Percentiles rank a stretch among this genome's conserved stretches.
These are phyloP conservation scores for Stylophora pistillata DNA, from an alignment of 64 coral and sea anemone species.

Conservation along the genomic window DNA sequence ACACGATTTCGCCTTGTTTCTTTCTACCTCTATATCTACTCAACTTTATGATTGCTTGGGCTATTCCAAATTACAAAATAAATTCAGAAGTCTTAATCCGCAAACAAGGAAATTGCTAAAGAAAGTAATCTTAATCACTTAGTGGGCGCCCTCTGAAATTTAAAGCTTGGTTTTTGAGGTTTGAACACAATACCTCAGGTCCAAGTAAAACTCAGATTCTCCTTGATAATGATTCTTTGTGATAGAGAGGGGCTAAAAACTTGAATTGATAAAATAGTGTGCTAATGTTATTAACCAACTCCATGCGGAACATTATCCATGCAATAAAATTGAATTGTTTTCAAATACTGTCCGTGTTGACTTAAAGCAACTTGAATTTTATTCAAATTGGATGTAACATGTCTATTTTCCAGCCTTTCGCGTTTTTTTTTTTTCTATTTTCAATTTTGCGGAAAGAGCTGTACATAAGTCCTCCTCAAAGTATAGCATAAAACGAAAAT, in stretches of 20 bases:
- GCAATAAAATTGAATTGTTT: slow-evolving; percentile 59
- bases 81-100: not conserved
- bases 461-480: not conserved
- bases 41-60: not conserved
- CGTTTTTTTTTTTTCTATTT: not conserved
- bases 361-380: slow-evolving; percentile 18
- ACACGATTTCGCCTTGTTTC: not conserved
- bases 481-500: not conserved
- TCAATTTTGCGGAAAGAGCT: not conserved
- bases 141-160: not conserved
- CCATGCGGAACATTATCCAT: slow-evolving; percentile 1
- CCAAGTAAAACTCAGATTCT: too few relatives aligned
- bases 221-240: not conserved
- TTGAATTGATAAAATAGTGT: slow-evolving; percentile 8
- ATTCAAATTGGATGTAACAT: not conserved
- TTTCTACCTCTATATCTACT: not conserved
- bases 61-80: not conserved
- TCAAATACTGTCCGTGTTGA: slow-evolving; percentile 12
- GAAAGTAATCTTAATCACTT: not conserved
- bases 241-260: not conserved
- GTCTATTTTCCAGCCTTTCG: not conserved
- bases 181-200: not conserved
- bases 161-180: not conserved
- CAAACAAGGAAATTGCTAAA: slow-evolving; percentile 9
- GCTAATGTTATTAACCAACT: slow-evolving; percentile 3